Conservation (phyloP, 1,140 invertebrate species). For the Psix sp. region DNA sequence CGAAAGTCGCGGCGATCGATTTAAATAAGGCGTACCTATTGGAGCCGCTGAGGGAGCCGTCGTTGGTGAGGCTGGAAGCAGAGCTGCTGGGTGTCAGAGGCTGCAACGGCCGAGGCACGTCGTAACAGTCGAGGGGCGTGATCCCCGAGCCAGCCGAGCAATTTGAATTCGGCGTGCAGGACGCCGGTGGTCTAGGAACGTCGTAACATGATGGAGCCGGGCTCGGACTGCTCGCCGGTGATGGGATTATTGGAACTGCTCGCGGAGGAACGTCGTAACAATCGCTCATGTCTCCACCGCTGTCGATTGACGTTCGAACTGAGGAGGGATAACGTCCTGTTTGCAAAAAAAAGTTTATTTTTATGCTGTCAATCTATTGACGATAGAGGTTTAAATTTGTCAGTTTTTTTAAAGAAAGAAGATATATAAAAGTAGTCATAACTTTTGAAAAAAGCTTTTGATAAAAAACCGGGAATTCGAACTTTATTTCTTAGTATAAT, state of each 20-base stretch:
- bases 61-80: slow-evolving; percentile 77
- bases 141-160: slow-evolving; percentile 69
- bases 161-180: slow-evolving; percentile 72
- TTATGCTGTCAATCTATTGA: too few relatives aligned
- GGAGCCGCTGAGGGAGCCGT: slow-evolving; percentile 76
- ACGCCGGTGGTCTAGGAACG: slow-evolving; percentile 75
- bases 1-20: too few relatives aligned
- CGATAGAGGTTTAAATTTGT: too few relatives aligned
- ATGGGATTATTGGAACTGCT: slow-evolving; percentile 79
- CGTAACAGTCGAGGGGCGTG: slow-evolving; percentile 77
- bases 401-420: too few relatives aligned
- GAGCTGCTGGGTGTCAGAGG: slow-evolving; percentile 81
- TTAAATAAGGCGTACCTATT: slow-evolving; percentile 67
- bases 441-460: too few relatives aligned
- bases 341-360: slow-evolving; percentile 17
- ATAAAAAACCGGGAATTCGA: too few relatives aligned
- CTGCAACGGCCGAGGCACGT: slow-evolving; percentile 76
- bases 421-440: too few relatives aligned
- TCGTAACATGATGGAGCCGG: slow-evolving; percentile 76
- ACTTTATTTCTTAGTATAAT: too few relatives aligned
- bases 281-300: slow-evolving; percentile 68
- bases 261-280: slow-evolving; percentile 83
- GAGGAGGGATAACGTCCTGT: slow-evolving; percentile 68
- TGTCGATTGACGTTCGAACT: slow-evolving; percentile 67
- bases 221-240: slow-evolving; percentile 69